Evolutionary conservation across 2,113 vertebrate genomes (phyloP), one percentile per base, ranked within the genome.

Genomic region (Syngnathus floridae): DNA sequence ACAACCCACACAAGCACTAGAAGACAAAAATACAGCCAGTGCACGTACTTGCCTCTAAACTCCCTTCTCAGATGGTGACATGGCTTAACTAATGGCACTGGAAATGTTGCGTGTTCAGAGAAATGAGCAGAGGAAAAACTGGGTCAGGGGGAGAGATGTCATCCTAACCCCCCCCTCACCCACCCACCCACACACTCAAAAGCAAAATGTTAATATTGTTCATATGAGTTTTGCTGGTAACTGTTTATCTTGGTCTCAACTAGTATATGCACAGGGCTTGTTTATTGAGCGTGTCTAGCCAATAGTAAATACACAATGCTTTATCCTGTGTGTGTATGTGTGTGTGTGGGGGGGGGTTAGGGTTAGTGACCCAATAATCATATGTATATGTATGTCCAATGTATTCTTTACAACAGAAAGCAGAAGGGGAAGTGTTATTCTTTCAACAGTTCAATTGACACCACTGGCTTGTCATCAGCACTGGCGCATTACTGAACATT

Each of bases 91-190:
- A 88, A 87, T 84, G 82, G 78, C 81, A 78, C 81, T 65, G 78
- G 88, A 87, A 89, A 88, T 77, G 81, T 87, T 85, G 83, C 77
- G 66, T 87, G 83, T 83, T 83, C 72, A 67, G 82, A 84, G 81
- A 72, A 87, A 84, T 77, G 76, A 87, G 82, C 76, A 79, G 76
- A 62, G 21, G 65, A 64, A 71, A 86, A 89, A 85, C 61, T 87
- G 73, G 86, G 84, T 87, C 88, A 87, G 16, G n/a, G 16, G 55
- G 17, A 13, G 57, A 65, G 63, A 17, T 12, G 49, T 66, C 70
- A 74, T 71, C 82, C 80, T 78, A 87, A 82, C 77, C 45, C 10
- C 74, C 72, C 65, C 70, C 16, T 16, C 56, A 22, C 56, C 38
- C 46, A 45, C 22, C 45, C 35, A 11, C 40, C 54, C 36, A 60